Evolutionary conservation across 1,140 invertebrate genomes (phyloP), one percentile per base, ranked within the genome.

Genomic region (Bombus affinis): DNA sequence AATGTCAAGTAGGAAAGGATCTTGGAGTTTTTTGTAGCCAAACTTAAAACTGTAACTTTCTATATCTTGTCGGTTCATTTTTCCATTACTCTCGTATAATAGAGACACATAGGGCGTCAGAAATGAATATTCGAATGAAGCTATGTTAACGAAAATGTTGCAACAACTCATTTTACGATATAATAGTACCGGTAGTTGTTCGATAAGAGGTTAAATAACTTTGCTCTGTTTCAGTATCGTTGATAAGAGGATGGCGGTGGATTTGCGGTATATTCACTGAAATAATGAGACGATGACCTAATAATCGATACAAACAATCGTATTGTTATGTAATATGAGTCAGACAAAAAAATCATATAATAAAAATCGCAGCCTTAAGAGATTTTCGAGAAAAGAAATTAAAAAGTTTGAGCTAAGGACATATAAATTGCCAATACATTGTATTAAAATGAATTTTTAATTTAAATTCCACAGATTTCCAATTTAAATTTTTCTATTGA

Each of bases 131-230:
- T 39, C n/a, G 8, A 18, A 22, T n/a, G 18, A 5, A 81, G 18
- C 0, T 13, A 3, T 10, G n/a, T 44, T 76, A 44, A 71, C 6
- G 47, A 53, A 53, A 39, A 37, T 62, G n/a, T 84, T 62, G 25
- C 25, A 72, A 70, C 8, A 59, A 71, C 42, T 71, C 47, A 42
- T 59, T 72, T 22, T 32, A 28, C 68, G 66, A 79, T 84, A 84
- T 18, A 84, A 78, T 72, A 10, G 66, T 79, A 59, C 76, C 83
- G 83, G 76, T 84, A 84, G 83, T 84, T 13, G 68, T 37, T 79
- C 35, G 83, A 84, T 84, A 84, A 84, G 66, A 79, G 83, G 75
- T 84, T 84, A 79, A 84, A 84, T 84, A 79, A 84, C 83, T 84
- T 70, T 79, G 53, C 66, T 47, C 66, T 28, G 66, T 62, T 59